Evolutionary conservation across 2,888 invertebrate species (phyloP).

Genomic region (Parnassius orleans): DNA sequence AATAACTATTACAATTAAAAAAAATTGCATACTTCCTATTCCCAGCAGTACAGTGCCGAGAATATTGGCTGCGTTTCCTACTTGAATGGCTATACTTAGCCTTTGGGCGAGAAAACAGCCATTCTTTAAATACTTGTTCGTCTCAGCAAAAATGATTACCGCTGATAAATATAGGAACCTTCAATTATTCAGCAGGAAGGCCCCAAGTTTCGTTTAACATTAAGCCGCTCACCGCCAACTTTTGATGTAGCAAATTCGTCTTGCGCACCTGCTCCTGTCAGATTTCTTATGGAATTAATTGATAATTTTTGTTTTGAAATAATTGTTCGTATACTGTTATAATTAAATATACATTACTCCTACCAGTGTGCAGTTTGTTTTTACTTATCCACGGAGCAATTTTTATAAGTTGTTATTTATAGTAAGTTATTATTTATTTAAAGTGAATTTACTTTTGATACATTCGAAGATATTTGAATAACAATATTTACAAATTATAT

Average conservation of each 20-base stretch:
- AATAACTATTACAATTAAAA: no score
- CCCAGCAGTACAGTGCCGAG: no score
- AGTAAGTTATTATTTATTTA: no score
- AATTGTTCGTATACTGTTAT: constrained; percentile 15
- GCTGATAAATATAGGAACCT: constrained; percentile 13
- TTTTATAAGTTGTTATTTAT: no score
- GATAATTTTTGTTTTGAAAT: constrained; percentile 13
- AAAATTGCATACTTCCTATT: no score
- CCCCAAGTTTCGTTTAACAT: constrained; percentile 11
- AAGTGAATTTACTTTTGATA: no score
- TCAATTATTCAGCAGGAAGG: constrained; percentile 21
- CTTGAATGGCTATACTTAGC: no score
- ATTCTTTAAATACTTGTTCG: constrained; percentile 2
- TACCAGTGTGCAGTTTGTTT: no score
- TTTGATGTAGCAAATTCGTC: constrained; percentile 20
- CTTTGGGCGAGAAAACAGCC: no score
- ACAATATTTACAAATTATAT: background rate
- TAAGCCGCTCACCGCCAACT: constrained; percentile 15
- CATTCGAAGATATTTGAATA: background rate
- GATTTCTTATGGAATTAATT: constrained; percentile 24
- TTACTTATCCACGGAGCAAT: no score
- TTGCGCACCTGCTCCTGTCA: constrained; percentile 23
- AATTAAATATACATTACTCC: constrained; percentile 19
- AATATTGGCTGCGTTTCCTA: background rate
- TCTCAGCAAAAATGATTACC: constrained; percentile 5